Base-by-base conservation (phyloP, 2,797 vertebrate genomes). In the Myotis planiceps region DNA sequence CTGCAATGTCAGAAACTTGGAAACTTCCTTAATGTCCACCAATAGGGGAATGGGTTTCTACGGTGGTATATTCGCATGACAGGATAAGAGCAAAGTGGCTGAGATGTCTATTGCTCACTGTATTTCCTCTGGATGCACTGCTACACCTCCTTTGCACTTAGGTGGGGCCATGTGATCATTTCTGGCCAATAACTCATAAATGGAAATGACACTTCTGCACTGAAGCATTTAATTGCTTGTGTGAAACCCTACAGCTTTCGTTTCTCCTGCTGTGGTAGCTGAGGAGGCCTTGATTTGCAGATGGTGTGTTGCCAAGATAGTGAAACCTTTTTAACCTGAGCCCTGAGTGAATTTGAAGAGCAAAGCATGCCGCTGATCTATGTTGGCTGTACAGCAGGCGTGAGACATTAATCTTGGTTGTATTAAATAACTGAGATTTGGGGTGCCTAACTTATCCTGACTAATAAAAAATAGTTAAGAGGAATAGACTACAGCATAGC, bases 211-310 rank as follows among this genome's bases (percentile, higher is more conserved):
- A 86, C 25, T 69, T 83, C 49, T 53, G 21, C n/a, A 69, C 3
- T 83, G 81, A 92, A 74, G 71, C 34, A 84, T 90, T 75, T 90
- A 55, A 74, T 69, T 96, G n/a, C 7, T 53, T 72, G 18, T 80
- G 19, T 90, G 42, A 94, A 42, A 69, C 5, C 18, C 23, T 75
- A 68, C 2, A 90, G 27, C 5, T 69, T 90, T 68, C 39, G 74
- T 83, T 94, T 10, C n/a, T 80, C 34, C 71, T 42, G 16, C 45
- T 55, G 42, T 71, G 39, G 45, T 63, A 92, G 39, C 25, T 37
- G 15, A 91, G 6, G 7, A 91, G 55, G 18, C 9, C 72, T 94
- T 88, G 63, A 37, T 93, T 87, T 69, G 65, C 66, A 85, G 12
- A 76, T 12, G 12, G 18, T 71, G 0, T 71, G 6, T 27, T 84